Conservation (phyloP, 23 tunicate species). For the Botrylloides violaceus region DNA sequence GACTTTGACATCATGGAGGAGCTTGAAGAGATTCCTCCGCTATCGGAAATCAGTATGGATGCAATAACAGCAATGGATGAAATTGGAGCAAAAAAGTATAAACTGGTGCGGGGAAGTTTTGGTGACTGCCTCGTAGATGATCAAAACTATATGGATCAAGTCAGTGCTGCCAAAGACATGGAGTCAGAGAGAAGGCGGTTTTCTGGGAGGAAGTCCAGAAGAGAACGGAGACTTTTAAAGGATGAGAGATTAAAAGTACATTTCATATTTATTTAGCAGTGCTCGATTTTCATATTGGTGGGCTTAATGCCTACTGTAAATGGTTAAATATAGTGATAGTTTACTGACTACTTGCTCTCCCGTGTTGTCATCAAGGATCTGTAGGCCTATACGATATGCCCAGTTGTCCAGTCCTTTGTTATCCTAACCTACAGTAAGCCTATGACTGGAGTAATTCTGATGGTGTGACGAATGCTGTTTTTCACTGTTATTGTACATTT, state of each 20-base stretch:
- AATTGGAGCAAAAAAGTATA: slow-evolving; percentile 13
- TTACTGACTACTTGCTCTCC: background rate
- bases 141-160: slow-evolving; percentile 37
- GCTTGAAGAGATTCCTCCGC: slow-evolving; percentile 77
- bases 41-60: slow-evolving; percentile 32
- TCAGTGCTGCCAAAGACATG: slow-evolving; percentile 48
- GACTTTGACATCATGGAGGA: slow-evolving; percentile 68
- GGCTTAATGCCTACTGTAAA: background rate
- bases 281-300: background rate
- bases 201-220: slow-evolving; percentile 82
- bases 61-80: slow-evolving; percentile 19
- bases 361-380: slow-evolving; percentile 8
- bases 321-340: background rate
- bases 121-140: slow-evolving; percentile 40
- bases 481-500: no score
- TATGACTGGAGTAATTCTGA: no score
- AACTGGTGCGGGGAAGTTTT: slow-evolving; percentile 41
- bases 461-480: no score
- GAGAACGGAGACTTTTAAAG: slow-evolving; percentile 61
- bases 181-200: slow-evolving; percentile 70
- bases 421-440: no score
- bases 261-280: background rate
- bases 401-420: no score
- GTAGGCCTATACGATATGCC: no score
- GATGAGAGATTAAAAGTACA: slow-evolving; percentile 63